Evolutionary conservation across 1,140 invertebrate genomes (phyloP), one percentile per base, ranked within the genome.

Genomic region (Pentalonia nigronervosa): DNA sequence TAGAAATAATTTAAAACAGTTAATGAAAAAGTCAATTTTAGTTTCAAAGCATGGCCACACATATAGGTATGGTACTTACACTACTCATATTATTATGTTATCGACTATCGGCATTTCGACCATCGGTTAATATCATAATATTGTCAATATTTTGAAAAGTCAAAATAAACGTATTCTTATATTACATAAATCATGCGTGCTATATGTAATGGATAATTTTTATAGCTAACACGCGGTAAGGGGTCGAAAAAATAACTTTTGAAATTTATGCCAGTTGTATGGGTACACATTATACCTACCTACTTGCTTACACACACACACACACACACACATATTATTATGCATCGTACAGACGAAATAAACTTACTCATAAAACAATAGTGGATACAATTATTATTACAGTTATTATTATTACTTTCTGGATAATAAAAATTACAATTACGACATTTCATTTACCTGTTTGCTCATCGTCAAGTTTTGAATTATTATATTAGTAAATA

Each of bases 291-390:
- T 47, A 86, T 47, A n/a, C 84, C 11, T 30, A 76, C 47, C 48
- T 25, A 25, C 83, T 8, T 41, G 4, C 41, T 8, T 41, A 41
- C 41, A 41, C 45, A n/a, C 48, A 89, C 34, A 89, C 84, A 47
- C 84, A 87, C 30, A 3, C 17, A 47, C 30, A 87, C n/a, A 48
- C n/a, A 88, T 45, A 84, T 76, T 50, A 88, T n/a, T 48, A 88
- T 34, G n/a, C 9, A 87, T 30, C 45, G 25, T 87, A 48, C 47
- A 50, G 47, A 88, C 45, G 50, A 34, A 88, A 88, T 50, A 88
- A 48, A 88, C 86, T 88, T 41, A 41, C 47, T 84, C 83, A 41
- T n/a, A 88, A 88, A 88, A 88, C 86, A 88, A 88, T 88, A 50
- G 47, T 88, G n/a, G 23, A 30, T 84, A 84, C 83, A 9, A 45